phyloP scores from a whole-genome alignment of 2,888 invertebrate genomes.

The Eilema griseolum region DNA sequence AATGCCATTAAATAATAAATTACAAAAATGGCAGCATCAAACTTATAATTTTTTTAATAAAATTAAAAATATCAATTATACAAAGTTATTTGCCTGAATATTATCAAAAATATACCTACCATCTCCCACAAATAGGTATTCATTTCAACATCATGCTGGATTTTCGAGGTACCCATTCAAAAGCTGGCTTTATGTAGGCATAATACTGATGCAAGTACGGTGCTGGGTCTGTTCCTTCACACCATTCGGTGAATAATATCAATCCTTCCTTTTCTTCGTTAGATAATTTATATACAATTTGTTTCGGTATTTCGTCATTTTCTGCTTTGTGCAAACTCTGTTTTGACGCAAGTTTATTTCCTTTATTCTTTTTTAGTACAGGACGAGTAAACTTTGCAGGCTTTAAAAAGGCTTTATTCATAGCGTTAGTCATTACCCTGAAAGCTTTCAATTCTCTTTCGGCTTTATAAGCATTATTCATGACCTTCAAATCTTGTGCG shows the following conservation, averaged over 20 bases:
- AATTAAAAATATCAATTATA: neutral
- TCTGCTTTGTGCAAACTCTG: conserved; percentile 61
- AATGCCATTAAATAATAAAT: too few relatives aligned
- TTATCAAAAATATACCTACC: neutral
- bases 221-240: conserved; percentile 75
- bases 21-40: too few relatives aligned
- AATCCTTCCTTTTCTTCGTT: conserved; percentile 74
- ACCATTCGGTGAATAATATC: conserved; percentile 79
- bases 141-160: conserved; percentile 10
- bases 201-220: conserved; percentile 74
- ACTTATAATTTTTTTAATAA: neutral
- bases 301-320: conserved; percentile 55
- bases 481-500: conserved; percentile 78
- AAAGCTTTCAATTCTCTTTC: conserved; percentile 77
- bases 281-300: conserved; percentile 68
- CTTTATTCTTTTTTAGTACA: conserved; percentile 68
- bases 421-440: conserved; percentile 79
- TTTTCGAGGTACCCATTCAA: conserved; percentile 11
- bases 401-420: conserved; percentile 80
- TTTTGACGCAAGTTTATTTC: conserved; percentile 68
- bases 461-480: conserved; percentile 77
- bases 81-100: neutral
- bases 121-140: neutral
- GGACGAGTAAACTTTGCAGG: conserved; percentile 70
- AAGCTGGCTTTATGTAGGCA: conserved; percentile 69